A percentile compares a stretch with the other conserved stretches of the same genome.
These are phyloP conservation scores for Porites australiensis DNA, from an alignment of 64 coral and sea anemone genomes.

Conservation along the genomic window DNA sequence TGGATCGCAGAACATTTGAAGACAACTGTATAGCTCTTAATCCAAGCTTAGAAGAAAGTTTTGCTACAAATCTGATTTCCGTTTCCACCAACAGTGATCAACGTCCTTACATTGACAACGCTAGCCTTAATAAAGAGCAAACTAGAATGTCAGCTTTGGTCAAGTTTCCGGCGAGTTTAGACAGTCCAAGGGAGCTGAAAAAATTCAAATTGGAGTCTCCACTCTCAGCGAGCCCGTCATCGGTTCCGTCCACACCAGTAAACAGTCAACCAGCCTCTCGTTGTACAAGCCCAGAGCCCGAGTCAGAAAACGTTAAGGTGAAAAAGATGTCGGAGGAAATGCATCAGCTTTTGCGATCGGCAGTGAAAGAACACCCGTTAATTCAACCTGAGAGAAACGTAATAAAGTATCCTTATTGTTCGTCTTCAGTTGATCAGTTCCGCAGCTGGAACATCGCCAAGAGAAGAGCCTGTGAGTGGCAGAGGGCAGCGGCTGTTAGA, in stretches of 20 bases:
- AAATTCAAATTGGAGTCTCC: conserved; percentile 70
- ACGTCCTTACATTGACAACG: neutral
- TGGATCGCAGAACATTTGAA: conserved; percentile 90
- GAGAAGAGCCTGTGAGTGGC: conserved; percentile 89
- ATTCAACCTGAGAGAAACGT: conserved; percentile 69
- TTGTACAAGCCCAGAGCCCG: conserved; percentile 70
- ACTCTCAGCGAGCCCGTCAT: conserved; percentile 34
- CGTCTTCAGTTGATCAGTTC: conserved; percentile 70
- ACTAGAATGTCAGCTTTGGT: neutral
- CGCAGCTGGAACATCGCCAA: conserved; percentile 84
- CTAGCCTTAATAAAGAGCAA: neutral
- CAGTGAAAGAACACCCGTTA: conserved; percentile 66
- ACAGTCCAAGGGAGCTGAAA: conserved; percentile 30
- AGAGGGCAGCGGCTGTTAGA: conserved; percentile 82
- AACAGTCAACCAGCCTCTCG: conserved; percentile 67
- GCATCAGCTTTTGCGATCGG: conserved; percentile 32
- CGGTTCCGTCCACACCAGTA: conserved; percentile 48
- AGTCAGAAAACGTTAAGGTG: neutral
- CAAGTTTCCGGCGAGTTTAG: neutral
- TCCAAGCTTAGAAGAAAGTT: conserved; percentile 4
- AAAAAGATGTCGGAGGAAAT: conserved; percentile 31
- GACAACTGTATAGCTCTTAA: conserved; percentile 16
- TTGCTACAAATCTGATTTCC: neutral
- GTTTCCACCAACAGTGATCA: neutral
- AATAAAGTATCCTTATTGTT: conserved; percentile 56